Evolutionary conservation across 2,888 invertebrate genomes (phyloP).

Genomic region (Meiosimyza platycephala): DNA sequence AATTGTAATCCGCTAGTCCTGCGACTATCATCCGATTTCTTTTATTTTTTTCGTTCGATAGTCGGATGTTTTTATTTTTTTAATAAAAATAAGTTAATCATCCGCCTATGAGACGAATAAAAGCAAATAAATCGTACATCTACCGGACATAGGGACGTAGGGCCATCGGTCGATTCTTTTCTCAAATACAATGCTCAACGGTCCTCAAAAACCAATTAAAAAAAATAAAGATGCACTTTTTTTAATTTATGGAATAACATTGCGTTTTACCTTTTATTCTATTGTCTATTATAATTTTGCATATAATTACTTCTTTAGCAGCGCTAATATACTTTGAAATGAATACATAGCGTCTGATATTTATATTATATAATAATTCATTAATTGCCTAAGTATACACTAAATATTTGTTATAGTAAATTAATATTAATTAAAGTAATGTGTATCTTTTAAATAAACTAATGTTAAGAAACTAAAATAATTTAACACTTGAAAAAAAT

Average conservation of each 20-base stretch:
- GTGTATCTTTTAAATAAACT: conserved; percentile 24
- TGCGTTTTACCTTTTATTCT: conserved; percentile 31
- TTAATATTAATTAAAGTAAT: conserved; percentile 33
- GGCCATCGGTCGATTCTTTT: too few species aligned
- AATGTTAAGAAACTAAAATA: conserved; percentile 26
- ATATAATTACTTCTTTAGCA: conserved; percentile 27
- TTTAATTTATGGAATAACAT: conserved; percentile 19
- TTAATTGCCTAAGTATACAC: conserved; percentile 27
- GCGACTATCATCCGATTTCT: too few species aligned
- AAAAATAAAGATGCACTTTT: too few species aligned
- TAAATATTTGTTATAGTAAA: conserved; percentile 28
- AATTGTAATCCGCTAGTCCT: too few species aligned
- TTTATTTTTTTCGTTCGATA: too few species aligned
- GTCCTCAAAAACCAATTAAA: too few species aligned
- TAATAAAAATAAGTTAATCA: too few species aligned
- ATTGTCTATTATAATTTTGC: conserved; percentile 29
- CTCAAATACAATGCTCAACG: too few species aligned
- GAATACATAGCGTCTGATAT: conserved; percentile 23
- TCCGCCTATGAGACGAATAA: too few species aligned
- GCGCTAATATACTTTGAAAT: conserved; percentile 21
- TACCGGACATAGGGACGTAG: too few species aligned
- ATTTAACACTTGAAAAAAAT: conserved; percentile 28
- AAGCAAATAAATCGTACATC: too few species aligned
- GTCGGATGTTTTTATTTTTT: too few species aligned
- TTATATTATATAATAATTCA: conserved; percentile 27